Base-by-base conservation (phyloP, 2,888 invertebrate species). In the Thymelicus acteon region DNA sequence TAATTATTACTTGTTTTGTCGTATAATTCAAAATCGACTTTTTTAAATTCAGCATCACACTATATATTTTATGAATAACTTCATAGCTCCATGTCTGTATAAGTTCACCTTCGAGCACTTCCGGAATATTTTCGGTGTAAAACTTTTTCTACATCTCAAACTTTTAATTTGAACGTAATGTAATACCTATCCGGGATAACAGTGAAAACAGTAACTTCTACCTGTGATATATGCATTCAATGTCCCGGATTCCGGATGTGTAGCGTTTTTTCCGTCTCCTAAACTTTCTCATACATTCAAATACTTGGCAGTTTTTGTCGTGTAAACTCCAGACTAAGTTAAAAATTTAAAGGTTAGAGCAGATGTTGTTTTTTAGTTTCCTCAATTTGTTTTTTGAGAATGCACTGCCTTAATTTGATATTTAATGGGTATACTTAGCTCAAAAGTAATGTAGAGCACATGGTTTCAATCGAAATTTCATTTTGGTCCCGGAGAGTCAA, bases 311-410 rank as follows among this genome's bases (percentile, higher is more conserved):
- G 78, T 90, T 91, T 91, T 91, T 88, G 85, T 84, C 79, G 82
- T 85, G 84, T 82, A 82, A 77, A 76, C 79, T 84, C 84, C 84
- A 80, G 83, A 85, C 40, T 52, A 47, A 40, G 52, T 37, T 63
- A 24, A 49, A 63, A 47, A 63, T 61, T 62, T 19, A n/a, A 69
- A 63, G 47, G 80, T 84, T 75, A 81, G 76, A 76, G 80, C 89
- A 90, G 86, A 86, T 91, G 91, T 83, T 84, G 80, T 86, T 88
- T 86, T 90, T 70, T 64, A 13, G 62, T 24, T 69, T 63, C 69
- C 63, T 69, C 57, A 63, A 62, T 58, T 69, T 48, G 57, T 57
- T 19, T 48, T 48, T 69, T 57, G 1, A 12, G 37, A 48, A 15
- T 48, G 19, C 10, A 24, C 54, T 10, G 54, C 12, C 24, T 54